Evolutionary conservation across 1,140 invertebrate genomes (phyloP).

Genomic region (Drosophila orosa): DNA sequence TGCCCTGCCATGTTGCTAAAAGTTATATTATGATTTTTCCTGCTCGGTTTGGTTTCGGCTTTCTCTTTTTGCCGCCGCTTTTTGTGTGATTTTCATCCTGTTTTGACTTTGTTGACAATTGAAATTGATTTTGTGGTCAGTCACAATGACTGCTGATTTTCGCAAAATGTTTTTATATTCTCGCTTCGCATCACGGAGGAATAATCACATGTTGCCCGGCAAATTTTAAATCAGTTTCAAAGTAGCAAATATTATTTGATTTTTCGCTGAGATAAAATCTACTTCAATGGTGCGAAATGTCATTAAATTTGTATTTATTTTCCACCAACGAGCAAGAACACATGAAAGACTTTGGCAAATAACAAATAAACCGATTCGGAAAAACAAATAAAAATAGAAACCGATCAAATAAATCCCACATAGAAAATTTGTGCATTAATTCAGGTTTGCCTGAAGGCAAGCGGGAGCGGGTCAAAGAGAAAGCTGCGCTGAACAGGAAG

Average conservation of each 20-base stretch:
- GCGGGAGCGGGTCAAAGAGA: background rate
- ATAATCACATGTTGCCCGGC: slow-evolving; percentile 67
- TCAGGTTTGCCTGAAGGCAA: slow-evolving; percentile 26
- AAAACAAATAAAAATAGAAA: slow-evolving; percentile 41
- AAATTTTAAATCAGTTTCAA: slow-evolving; percentile 71
- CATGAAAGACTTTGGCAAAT: slow-evolving; percentile 41
- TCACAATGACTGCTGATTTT: slow-evolving; percentile 75
- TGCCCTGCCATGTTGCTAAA: slow-evolving; percentile 69
- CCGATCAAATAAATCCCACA: slow-evolving; percentile 53
- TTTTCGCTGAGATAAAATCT: slow-evolving; percentile 38
- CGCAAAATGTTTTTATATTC: slow-evolving; percentile 31
- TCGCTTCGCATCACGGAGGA: slow-evolving; percentile 29
- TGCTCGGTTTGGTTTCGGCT: slow-evolving; percentile 42
- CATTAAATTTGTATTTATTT: slow-evolving; percentile 59
- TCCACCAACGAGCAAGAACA: slow-evolving; percentile 17
- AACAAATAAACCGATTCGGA: slow-evolving; percentile 30
- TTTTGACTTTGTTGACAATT: slow-evolving; percentile 82
- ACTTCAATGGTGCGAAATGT: slow-evolving; percentile 45
- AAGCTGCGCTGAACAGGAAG: slow-evolving; percentile 21
- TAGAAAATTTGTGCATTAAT: slow-evolving; percentile 50
- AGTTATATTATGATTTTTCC: slow-evolving; percentile 79
- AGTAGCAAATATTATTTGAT: slow-evolving; percentile 48
- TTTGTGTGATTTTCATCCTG: slow-evolving; percentile 54
- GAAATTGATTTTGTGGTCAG: slow-evolving; percentile 79
- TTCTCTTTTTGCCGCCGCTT: slow-evolving; percentile 29